Evolutionary conservation across 2,113 vertebrate species (phyloP), one percentile per base, ranked within the genome.

Genomic region (Ellobius talpinus): DNA sequence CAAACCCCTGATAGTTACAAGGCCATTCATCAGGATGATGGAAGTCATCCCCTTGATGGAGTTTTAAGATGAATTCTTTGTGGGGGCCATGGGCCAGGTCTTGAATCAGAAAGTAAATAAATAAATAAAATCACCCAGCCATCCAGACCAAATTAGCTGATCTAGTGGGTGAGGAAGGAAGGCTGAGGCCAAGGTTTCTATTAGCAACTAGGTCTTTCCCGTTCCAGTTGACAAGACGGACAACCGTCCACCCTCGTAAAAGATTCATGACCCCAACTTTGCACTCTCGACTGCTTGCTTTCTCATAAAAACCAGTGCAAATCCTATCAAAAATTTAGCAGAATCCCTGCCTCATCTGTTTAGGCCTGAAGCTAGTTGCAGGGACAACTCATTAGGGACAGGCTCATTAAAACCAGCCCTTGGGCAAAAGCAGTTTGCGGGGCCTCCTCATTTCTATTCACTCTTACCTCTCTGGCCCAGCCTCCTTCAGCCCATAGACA

Each of bases 261-360:
- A 99, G 98, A 99, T 99, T 99, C 98, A 99, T 99, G 98, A 98
- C 98, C 98, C 84, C 97, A 98, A 98, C 98, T 98, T 98, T 98
- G 98, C 98, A 98, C 98, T 99, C 98, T 98, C 98, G 79, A 92
- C 98, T 96, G 98, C 98, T 98, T 97, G 98, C 98, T 98, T 98
- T 98, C 98, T 99, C 98, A 98, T 98, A 99, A 99, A 90, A 99
- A 98, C 98, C 99, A 98, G 98, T 98, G 98, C 98, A 99, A 99
- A 99, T 98, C 99, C 99, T 98, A 99, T 99, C 98, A 99, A 99
- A 99, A 99, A 99, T 99, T 99, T 99, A 99, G 99, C 98, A 99
- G 98, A 98, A 99, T 98, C 99, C 99, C 99, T 99, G 99, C 98
- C 99, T 99, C 98, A 99, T 99, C 99, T 99, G 99, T 99, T 99